Evolutionary conservation across 2,113 vertebrate species (phyloP).

Genomic region (Rhinolophus sinicus): DNA sequence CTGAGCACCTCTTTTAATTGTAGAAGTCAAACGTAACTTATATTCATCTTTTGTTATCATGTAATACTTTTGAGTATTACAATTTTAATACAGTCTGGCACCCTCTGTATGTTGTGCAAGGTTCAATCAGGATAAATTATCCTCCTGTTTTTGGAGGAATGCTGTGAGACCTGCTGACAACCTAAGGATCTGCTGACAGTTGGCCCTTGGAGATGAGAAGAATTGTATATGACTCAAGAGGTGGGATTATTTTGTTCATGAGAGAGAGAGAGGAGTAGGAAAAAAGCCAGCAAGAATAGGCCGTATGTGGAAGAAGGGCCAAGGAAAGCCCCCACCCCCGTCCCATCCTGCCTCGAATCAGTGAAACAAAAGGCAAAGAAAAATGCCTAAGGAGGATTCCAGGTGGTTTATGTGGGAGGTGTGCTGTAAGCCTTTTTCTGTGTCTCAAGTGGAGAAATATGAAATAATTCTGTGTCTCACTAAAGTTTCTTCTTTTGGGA

Average conservation of each 20-base stretch:
- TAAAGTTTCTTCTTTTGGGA: neutral
- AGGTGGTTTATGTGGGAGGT: neutral
- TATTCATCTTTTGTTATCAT: no score
- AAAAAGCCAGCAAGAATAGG: neutral
- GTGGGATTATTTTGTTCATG: neutral
- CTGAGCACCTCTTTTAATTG: no score
- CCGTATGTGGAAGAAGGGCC: neutral
- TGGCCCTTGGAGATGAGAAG: neutral
- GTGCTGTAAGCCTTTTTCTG: neutral
- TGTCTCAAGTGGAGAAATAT: neutral
- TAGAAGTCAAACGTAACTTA: no score
- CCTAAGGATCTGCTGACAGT: neutral
- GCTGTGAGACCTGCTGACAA: neutral
- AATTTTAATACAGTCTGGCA: no score
- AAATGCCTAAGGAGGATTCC: neutral
- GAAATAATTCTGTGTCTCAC: neutral
- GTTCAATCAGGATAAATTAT: neutral
- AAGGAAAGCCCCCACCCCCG: neutral
- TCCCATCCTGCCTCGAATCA: neutral
- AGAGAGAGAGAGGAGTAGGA: neutral
- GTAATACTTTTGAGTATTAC: no score
- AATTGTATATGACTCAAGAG: neutral
- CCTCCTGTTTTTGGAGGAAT: neutral
- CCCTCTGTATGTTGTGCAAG: neutral
- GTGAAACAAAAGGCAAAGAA: neutral